These are phyloP conservation scores for Portevinia maculata DNA, from an alignment of 2,888 invertebrate genomes.

Conservation along the genomic window DNA sequence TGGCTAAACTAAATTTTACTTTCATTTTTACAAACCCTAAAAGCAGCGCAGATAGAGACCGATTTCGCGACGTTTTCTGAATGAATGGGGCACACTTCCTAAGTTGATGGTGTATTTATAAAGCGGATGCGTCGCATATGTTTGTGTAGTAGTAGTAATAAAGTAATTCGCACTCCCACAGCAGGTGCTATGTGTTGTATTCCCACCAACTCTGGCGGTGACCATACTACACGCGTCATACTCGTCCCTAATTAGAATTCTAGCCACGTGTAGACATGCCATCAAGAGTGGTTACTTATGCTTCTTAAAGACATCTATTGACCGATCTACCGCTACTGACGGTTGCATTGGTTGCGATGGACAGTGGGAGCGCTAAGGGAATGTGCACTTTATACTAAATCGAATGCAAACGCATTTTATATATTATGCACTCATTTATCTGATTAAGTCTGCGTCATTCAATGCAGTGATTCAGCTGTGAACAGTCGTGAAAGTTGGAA, in stretches of 20 bases:
- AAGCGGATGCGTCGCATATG: constrained; percentile 78
- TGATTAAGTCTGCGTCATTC: constrained; percentile 4
- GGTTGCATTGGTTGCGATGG: constrained; percentile 7
- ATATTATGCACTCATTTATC: not conserved
- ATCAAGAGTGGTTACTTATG: constrained; percentile 59
- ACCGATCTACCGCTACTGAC: constrained; percentile 49
- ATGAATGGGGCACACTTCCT: constrained; percentile 81
- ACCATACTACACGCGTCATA: constrained; percentile 37
- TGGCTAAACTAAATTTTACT: constrained; percentile 66
- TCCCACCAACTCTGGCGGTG: constrained; percentile 45
- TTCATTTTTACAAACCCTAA: constrained; percentile 69
- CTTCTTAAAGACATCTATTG: constrained; percentile 54
- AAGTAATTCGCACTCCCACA: constrained; percentile 51
- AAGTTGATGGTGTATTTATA: constrained; percentile 81
- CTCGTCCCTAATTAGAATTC: constrained; percentile 55
- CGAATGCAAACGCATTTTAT: not conserved
- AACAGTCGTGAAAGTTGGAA: constrained; percentile 31
- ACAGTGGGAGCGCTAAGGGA: constrained; percentile 36
- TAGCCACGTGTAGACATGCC: constrained; percentile 46
- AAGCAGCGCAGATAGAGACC: constrained; percentile 48
- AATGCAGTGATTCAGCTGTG: constrained; percentile 13
- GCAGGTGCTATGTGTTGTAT: constrained; percentile 25
- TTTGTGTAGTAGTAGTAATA: no score
- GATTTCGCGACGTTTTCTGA: constrained; percentile 69
- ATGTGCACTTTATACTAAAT: not conserved